These are phyloP conservation scores for Ellobium chinense DNA, from an alignment of 2,888 invertebrate genomes.

Conservation along the genomic window DNA sequence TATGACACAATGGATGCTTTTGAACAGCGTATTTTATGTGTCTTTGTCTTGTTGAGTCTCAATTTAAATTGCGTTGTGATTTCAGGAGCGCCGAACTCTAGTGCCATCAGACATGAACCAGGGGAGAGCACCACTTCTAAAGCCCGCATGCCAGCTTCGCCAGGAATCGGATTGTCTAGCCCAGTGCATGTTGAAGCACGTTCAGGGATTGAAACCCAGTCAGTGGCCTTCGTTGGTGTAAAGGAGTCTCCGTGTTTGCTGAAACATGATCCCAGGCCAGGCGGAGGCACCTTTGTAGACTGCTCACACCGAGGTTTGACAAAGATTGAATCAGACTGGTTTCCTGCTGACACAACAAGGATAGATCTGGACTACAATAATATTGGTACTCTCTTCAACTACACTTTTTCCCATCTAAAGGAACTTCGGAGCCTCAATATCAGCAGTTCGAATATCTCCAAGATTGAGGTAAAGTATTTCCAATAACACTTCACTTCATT, in stretches of 20 bases:
- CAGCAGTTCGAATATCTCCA: background rate
- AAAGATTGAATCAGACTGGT: background rate
- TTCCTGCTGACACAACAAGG: background rate
- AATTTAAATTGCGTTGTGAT: too few species aligned
- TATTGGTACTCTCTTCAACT: background rate
- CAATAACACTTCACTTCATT: too few species aligned
- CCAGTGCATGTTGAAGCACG: too few species aligned
- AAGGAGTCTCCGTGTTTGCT: background rate
- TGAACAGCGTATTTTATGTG: too few species aligned
- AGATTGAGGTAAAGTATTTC: background rate
- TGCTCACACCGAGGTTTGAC: background rate
- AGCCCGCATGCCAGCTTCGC: too few species aligned
- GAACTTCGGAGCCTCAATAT: background rate
- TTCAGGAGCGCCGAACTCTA: too few species aligned
- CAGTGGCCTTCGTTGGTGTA: background rate
- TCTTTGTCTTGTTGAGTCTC: too few species aligned
- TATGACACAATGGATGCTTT: too few species aligned
- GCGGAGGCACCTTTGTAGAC: background rate
- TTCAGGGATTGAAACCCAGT: background rate
- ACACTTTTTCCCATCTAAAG: background rate
- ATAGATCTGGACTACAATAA: background rate
- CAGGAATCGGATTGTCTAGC: too few species aligned
- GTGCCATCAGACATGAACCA: too few species aligned
- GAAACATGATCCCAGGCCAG: background rate
- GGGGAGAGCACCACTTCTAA: too few species aligned